Percentiles rank a stretch among this genome's conserved stretches.
Evolutionary conservation across 2,888 invertebrate genomes (phyloP).

Genomic region (Caprella mutica): DNA sequence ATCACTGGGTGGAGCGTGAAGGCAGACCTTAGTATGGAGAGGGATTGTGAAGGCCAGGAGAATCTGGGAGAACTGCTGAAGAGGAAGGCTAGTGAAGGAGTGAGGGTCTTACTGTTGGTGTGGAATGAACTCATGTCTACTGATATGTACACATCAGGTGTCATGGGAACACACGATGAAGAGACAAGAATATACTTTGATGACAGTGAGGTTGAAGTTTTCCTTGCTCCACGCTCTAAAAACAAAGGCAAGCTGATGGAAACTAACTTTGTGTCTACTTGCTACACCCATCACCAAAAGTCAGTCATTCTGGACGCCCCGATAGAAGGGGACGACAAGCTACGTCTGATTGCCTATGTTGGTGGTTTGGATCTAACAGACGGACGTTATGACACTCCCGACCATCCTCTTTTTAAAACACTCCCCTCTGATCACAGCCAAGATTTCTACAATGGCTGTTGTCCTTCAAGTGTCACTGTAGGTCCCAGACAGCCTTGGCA

Average conservation of each 20-base stretch:
- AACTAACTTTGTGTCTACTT: slow-evolving; percentile 29
- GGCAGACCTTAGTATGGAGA: slow-evolving; percentile 19
- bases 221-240: slow-evolving; percentile 31
- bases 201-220: slow-evolving; percentile 33
- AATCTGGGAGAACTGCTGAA: slow-evolving; percentile 33
- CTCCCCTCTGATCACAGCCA: slow-evolving; percentile 20
- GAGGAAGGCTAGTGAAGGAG: slow-evolving; percentile 33
- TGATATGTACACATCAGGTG: slow-evolving; percentile 30
- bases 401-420: slow-evolving; percentile 33
- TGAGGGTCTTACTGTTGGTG: slow-evolving; percentile 32
- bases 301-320: slow-evolving; percentile 33
- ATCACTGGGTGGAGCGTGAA: slow-evolving; percentile 35
- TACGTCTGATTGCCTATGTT: slow-evolving; percentile 33
- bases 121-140: slow-evolving; percentile 34
- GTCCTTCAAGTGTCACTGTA: slow-evolving; percentile 20
- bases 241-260: slow-evolving; percentile 31
- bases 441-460: slow-evolving; percentile 34
- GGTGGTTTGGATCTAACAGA: slow-evolving; percentile 35
- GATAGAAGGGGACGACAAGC: slow-evolving; percentile 17
- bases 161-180: slow-evolving; percentile 35
- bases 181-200: slow-evolving; percentile 34
- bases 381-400: slow-evolving; percentile 34
- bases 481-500: slow-evolving; percentile 35
- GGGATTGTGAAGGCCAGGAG: slow-evolving; percentile 20
- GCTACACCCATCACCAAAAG: slow-evolving; percentile 35